Evolutionary conservation across 2,888 invertebrate genomes (phyloP), one percentile per base, ranked within the genome.

Genomic region (Zaprionus bogoriensis): DNA sequence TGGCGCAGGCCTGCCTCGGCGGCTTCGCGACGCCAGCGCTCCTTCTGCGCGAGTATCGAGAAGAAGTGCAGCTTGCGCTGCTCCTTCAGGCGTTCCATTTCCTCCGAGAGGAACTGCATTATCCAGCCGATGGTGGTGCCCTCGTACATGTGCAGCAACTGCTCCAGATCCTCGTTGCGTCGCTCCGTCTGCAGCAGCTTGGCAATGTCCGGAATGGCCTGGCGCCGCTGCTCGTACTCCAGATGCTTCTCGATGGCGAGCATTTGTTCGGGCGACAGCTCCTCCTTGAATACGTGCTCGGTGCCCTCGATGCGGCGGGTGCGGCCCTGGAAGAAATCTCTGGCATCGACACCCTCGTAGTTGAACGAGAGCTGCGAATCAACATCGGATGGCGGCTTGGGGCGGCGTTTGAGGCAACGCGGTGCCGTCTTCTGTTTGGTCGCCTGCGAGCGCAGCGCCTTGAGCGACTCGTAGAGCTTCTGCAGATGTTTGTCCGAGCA

Each of bases 21-120:
- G 0, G 96, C 96, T 89, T 97, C 97, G 0, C 95, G 92, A 87
- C 94, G 93, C 69, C 93, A 92, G 67, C 96, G 93, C 79, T 96
- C 95, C 25, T 95, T 92, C 81, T 96, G 96, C 0, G 96, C 95
- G 32, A 97, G 90, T 74, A 97, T 92, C 22, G 95, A 94, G 87
- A 95, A 93, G 0, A 96, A 96, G 78, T 97, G 96, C 10, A 95
- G 94, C 59, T 94, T 93, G 4, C 96, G 92, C 88, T 97, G 96
- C 75, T 96, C 95, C 66, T 95, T 92, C 1, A 97, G 91, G 9
- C 96, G 92, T 9, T 93, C 89, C 69, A 97, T 91, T 90, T 97
- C 97, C 88, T 97, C 95, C 88, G 94, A 94, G 12, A 97, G 91
- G 89, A 94, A 95, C 77, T 94, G 95, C 64, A 97, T 91, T 23